Base-by-base conservation (phyloP, 1,140 invertebrate genomes). In the Aphaenogaster rudis region DNA sequence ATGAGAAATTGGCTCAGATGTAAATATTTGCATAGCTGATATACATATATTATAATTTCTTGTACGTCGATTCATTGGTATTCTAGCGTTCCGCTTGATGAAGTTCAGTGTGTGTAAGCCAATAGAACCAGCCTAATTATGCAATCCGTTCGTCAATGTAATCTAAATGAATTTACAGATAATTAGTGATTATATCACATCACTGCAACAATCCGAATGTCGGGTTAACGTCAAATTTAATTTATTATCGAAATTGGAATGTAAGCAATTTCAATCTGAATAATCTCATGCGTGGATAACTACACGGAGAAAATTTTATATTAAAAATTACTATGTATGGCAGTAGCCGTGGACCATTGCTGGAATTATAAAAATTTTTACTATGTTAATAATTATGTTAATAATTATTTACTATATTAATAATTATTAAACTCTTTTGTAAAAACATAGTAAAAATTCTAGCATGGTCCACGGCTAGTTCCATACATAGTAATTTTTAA, bases 181-280 rank as follows among this genome's bases (percentile, higher is more conserved):
- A 84, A 84, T 74, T 82, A 71, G 67, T 28, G 39, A 81, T 39
- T 61, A 54, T 17, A n/a, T 74, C 2, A 48, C 3, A n/a, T 61
- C 54, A 45, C 11, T 13, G 4, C 2, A 11, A 28, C 48, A 39
- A 66, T 39, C n/a, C 33, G n/a, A 54, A 81, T 8, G 11, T 42
- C 11, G 8, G 2, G 0, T 33, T 8, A 28, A 54, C 9, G 6
- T 71, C 21, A 42, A 54, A 5, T 54, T 54, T 1, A 28, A 81
- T 71, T 71, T 54, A 67, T 52, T 80, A 54, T 54, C 63, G 48
- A 69, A 39, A 67, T 54, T 66, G 45, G n/a, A 71, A 6, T 67
- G 64, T 69, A 42, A 54, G 21, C 8, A 13, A 13, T 80, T 50
- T 8, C 6, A 6, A 79, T n/a, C 1, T 39, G 45, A 50, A 50